A percentile compares a stretch with the other conserved stretches of the same genome.
Conservation (phyloP, 1,140 invertebrate species). For the Diorhabda carinulata region DNA sequence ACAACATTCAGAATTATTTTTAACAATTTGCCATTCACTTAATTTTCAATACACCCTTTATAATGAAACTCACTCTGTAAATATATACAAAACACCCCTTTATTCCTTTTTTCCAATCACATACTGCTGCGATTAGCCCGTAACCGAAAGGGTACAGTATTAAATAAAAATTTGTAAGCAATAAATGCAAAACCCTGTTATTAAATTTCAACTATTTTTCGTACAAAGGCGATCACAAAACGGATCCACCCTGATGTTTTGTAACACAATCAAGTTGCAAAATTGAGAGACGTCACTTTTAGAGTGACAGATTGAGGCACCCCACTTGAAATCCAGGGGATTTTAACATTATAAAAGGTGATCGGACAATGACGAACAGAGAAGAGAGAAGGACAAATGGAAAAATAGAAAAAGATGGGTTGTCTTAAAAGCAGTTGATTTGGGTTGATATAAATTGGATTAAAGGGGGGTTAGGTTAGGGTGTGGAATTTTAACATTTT, state of each 20-base stretch:
- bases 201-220: slow-evolving; percentile 25
- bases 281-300: slow-evolving; percentile 26
- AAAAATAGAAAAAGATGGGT: neutral
- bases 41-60: too few species aligned
- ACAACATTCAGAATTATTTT: too few species aligned
- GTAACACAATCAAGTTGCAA: slow-evolving; percentile 30
- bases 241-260: slow-evolving; percentile 26
- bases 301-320: slow-evolving; percentile 27
- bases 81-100: neutral
- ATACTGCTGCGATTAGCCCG: neutral
- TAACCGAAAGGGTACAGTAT: slow-evolving; percentile 2
- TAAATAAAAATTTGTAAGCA: slow-evolving; percentile 21
- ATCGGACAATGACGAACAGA: slow-evolving; percentile 5
- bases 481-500: slow-evolving; percentile 3
- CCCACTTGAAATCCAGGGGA: slow-evolving; percentile 13
- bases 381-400: neutral
- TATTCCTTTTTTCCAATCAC: neutral
- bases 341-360: slow-evolving; percentile 18
- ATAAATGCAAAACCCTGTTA: slow-evolving; percentile 17
- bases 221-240: slow-evolving; percentile 23
- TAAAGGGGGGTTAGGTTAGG: slow-evolving; percentile 1
- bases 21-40: too few species aligned
- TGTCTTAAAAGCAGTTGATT: slow-evolving; percentile 14
- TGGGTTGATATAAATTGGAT: slow-evolving; percentile 11
- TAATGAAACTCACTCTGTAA: too few species aligned